phyloP scores from a whole-genome alignment of 2,888 invertebrate species.

The Lypha dubia region DNA sequence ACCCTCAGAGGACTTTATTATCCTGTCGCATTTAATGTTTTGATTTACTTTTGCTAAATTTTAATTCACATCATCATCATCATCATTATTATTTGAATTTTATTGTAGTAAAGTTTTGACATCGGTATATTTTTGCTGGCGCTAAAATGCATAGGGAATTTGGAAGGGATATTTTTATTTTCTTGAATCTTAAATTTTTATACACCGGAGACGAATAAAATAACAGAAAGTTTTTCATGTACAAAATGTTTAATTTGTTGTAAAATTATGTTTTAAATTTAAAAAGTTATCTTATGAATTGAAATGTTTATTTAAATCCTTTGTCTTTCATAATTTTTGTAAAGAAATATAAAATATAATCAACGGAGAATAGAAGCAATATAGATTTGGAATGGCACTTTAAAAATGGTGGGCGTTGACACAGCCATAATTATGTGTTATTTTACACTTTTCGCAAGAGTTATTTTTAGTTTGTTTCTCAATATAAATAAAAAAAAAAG shows the following conservation, averaged over 20 bases:
- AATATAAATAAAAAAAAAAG: too few relatives aligned
- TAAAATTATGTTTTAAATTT: neutral
- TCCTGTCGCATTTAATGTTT: neutral
- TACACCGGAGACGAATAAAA: neutral
- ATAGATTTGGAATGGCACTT: too few relatives aligned
- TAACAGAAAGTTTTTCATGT: neutral
- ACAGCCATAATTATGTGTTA: too few relatives aligned
- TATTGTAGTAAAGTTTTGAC: neutral
- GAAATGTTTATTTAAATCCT: neutral
- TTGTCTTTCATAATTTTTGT: neutral
- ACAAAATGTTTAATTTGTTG: conserved; percentile 2
- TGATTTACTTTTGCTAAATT: neutral
- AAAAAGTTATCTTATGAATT: neutral
- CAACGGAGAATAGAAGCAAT: neutral
- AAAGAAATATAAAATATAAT: neutral
- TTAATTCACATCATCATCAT: conserved; percentile 25
- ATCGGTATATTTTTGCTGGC: neutral
- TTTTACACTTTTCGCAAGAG: too few relatives aligned
- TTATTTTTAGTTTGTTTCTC: too few relatives aligned
- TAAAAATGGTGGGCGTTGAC: too few relatives aligned
- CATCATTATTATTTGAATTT: conserved; percentile 25
- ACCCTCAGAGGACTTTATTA: neutral
- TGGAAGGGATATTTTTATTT: conserved; percentile 7
- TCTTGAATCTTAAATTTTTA: neutral
- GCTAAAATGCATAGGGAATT: conserved; percentile 3